Percentiles rank a stretch among this genome's conserved stretches.
Evolutionary conservation across 2,888 invertebrate genomes (phyloP).

Genomic region (Caenorhabditis zanzibari): DNA sequence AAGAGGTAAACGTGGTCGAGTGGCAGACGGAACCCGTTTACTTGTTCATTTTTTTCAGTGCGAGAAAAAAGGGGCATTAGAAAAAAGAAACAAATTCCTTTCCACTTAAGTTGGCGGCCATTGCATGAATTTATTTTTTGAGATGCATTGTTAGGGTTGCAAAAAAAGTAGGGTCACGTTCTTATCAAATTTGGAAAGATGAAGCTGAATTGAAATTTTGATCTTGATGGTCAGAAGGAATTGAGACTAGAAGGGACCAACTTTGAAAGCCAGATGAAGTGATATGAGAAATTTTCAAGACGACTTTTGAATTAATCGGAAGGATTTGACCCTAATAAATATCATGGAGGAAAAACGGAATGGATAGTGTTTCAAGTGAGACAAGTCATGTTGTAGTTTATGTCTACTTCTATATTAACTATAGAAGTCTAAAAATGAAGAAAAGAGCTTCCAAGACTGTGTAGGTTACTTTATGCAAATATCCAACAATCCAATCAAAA

Average conservation of each 20-base stretch:
- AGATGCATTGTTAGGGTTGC: conserved; percentile 52
- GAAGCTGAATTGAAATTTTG: conserved; percentile 17
- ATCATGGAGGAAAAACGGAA: too few relatives aligned
- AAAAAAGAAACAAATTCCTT: conserved; percentile 60
- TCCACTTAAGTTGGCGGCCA: conserved; percentile 61
- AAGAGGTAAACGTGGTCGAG: conserved; percentile 9
- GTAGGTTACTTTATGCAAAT: too few relatives aligned
- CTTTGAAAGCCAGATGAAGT: not conserved
- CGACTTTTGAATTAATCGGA: not conserved
- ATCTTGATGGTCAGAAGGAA: not conserved
- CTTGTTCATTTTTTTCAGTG: conserved; percentile 61
- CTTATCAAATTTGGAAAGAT: conserved; percentile 37
- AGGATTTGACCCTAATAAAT: not conserved
- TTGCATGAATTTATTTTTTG: conserved; percentile 52
- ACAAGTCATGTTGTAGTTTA: too few relatives aligned
- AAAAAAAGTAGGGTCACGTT: conserved; percentile 29
- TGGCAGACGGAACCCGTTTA: conserved; percentile 56
- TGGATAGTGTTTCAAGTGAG: too few relatives aligned
- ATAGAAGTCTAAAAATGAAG: too few relatives aligned
- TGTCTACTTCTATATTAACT: too few relatives aligned
- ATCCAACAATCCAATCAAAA: too few relatives aligned
- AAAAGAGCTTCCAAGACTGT: too few relatives aligned
- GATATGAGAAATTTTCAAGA: too few relatives aligned
- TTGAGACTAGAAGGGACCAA: not conserved
- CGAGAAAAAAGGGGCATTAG: conserved; percentile 57